Conservation (phyloP, 92 coral and sea anemone genomes). For the Porites evermanni region DNA sequence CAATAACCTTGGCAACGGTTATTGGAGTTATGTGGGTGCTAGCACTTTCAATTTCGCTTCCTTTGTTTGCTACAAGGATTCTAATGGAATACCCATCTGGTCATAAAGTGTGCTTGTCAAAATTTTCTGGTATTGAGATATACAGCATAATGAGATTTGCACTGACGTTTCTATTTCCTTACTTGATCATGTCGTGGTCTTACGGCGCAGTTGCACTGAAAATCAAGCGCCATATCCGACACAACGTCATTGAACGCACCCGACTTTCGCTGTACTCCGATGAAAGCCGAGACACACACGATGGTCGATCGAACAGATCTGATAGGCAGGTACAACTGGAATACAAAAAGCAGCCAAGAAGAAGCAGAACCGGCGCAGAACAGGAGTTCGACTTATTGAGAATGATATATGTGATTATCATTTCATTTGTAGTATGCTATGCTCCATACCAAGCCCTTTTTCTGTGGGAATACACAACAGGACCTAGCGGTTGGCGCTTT, state of each 20-base stretch:
- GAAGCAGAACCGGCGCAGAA: conserved; percentile 12
- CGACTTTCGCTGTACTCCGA: conserved; percentile 17
- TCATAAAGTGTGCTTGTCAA: conserved; percentile 24
- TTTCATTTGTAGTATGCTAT: conserved; percentile 72
- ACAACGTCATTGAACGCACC: conserved; percentile 30
- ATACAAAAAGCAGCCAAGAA: background rate
- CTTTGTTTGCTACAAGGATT: conserved; percentile 46
- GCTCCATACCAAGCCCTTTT: conserved; percentile 74
- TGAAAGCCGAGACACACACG: conserved; percentile 8
- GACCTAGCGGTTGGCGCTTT: conserved; percentile 9
- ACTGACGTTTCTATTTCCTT: conserved; percentile 65
- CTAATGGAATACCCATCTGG: conserved; percentile 5
- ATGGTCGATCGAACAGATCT: background rate
- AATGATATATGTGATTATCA: conserved; percentile 84
- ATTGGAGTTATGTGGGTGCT: conserved; percentile 57
- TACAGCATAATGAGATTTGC: conserved; percentile 49
- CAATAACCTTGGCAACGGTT: conserved; percentile 16
- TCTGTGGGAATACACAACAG: conserved; percentile 51
- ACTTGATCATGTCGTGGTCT: conserved; percentile 65
- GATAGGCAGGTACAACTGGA: conserved; percentile 2
- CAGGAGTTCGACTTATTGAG: conserved; percentile 70
- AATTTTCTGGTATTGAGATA: conserved; percentile 2
- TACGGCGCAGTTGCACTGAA: conserved; percentile 76
- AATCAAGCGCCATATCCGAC: conserved; percentile 63
- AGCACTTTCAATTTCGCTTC: conserved; percentile 53